phyloP scores from a whole-genome alignment of 2,888 invertebrate species.

The Eristalis pertinax region DNA sequence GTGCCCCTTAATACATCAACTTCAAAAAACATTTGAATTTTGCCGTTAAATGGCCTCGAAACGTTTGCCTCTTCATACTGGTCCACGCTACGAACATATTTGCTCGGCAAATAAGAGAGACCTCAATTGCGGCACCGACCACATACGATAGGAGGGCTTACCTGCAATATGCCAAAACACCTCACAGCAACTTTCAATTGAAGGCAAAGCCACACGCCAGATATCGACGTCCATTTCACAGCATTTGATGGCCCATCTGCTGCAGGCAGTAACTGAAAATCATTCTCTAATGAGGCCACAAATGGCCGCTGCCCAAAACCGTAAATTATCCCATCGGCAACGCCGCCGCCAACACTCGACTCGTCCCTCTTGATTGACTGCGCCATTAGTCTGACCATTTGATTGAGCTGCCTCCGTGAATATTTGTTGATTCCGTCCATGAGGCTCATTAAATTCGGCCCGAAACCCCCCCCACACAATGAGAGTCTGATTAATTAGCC shows the following conservation, averaged over 20 bases:
- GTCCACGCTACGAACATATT: no score
- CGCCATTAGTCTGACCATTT: not conserved
- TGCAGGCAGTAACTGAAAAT: not conserved
- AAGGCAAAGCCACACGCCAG: no score
- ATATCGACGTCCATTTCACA: not conserved
- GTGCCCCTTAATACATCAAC: no score
- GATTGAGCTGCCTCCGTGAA: not conserved
- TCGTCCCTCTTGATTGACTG: not conserved
- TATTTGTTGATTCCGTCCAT: not conserved
- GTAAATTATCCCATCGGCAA: not conserved
- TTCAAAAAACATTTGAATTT: no score
- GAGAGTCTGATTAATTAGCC: not conserved
- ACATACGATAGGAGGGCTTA: no score
- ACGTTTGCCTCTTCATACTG: no score
- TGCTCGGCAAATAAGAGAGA: no score
- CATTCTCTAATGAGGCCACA: not conserved
- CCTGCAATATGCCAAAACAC: no score
- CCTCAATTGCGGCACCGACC: no score
- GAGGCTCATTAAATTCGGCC: not conserved
- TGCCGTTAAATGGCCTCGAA: no score
- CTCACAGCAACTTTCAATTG: no score
- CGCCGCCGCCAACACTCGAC: not conserved
- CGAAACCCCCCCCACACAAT: not conserved
- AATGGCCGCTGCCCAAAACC: not conserved
- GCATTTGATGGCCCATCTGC: not conserved